Evolutionary conservation across 2,797 vertebrate species (phyloP).

Genomic region (Argya squamiceps): DNA sequence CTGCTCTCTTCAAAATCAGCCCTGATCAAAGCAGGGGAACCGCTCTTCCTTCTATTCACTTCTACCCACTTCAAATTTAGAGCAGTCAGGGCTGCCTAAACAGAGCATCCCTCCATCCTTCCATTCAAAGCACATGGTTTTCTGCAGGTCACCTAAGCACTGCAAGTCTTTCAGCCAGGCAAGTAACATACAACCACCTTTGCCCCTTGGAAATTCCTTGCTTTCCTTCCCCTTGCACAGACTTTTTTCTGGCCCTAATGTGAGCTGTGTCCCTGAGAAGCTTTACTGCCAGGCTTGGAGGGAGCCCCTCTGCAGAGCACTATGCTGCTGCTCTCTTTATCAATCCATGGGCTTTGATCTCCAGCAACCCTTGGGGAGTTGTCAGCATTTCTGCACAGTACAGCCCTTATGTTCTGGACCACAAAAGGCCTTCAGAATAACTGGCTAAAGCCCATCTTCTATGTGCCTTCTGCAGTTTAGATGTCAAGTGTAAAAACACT

Average conservation of each 20-base stretch:
- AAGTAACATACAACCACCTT: not conserved
- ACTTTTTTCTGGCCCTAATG: not conserved
- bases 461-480: not conserved
- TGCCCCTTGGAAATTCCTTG: not conserved
- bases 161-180: not conserved
- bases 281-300: not conserved
- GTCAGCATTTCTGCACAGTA: not conserved
- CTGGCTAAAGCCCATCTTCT: not conserved
- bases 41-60: not conserved
- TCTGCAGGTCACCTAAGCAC: not conserved
- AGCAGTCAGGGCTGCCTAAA: not conserved
- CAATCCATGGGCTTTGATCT: not conserved
- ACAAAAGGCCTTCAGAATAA: not conserved
- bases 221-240: not conserved
- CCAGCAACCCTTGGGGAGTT: not conserved
- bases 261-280: fast-evolving
- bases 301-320: not conserved
- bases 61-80: not conserved
- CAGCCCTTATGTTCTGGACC: not conserved
- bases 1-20: not conserved
- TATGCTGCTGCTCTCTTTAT: not conserved
- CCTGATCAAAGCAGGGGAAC: not conserved
- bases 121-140: not conserved
- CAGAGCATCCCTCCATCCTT: not conserved
- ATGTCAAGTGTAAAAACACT: not conserved